Evolutionary conservation across 2,113 vertebrate genomes (phyloP), one percentile per base, ranked within the genome.

Genomic region (Indicator maculatus): DNA sequence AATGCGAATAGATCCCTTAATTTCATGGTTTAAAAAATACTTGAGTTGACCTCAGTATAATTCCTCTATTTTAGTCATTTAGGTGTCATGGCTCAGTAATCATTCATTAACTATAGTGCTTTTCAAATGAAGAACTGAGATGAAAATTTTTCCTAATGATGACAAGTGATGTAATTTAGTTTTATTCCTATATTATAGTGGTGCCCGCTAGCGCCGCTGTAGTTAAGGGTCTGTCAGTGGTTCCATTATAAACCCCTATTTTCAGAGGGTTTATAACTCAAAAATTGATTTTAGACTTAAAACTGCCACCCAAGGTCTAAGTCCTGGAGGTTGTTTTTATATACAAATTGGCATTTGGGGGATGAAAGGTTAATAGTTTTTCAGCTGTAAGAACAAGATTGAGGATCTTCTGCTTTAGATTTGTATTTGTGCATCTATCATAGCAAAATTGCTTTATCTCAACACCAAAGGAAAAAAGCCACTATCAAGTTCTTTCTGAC

Each of bases 41-140:
- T 95, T 98, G 91, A 92, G 96, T 93, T 98, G 98, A 98, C 97
- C 97, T 97, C 97, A 86, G 97, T 96, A 82, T 97, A 97, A 98
- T 98, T 98, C 96, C 97, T 97, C 79, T 97, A 97, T 98, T 98
- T 98, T 96, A 98, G 97, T 97, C 97, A 98, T 97, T 98, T 97
- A 94, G 66, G 55, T 98, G 97, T 97, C 97, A 98, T 97, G 97
- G 97, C 97, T 98, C 97, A 98, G 97, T 97, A 96, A 96, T 97
- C 96, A 96, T 97, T 98, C 97, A 98, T 98, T 98, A 98, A 97
- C 96, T 96, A 95, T 95, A 97, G 96, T 95, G 97, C 97, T 98
- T 98, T 97, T 97, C 96, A 96, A 97, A 97, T 96, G 97, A 98
- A 97, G 96, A 98, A 96, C 73, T 60, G 97, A 98, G 97, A 97